Evolutionary conservation across 1,140 invertebrate genomes (phyloP).

Genomic region (Triops cancriformis): DNA sequence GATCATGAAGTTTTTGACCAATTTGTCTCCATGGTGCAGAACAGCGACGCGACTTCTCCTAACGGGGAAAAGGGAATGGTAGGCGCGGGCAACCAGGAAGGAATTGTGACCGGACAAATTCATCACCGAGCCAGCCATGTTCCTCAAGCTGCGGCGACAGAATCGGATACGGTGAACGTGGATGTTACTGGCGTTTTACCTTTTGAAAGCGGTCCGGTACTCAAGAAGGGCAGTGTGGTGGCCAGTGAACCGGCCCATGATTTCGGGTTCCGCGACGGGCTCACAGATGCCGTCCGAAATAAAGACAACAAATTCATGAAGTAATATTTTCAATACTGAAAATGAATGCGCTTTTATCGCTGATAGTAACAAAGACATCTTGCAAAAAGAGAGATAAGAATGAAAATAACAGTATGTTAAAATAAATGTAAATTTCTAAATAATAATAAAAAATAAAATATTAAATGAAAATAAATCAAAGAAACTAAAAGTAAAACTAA

Average conservation of each 20-base stretch:
- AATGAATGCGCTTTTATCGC: too few species aligned
- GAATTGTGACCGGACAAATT: neutral
- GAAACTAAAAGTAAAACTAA: neutral
- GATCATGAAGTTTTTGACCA: neutral
- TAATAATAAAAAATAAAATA: neutral
- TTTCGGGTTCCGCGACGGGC: neutral
- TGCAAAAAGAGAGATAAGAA: too few species aligned
- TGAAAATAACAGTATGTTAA: too few species aligned
- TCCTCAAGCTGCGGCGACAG: neutral
- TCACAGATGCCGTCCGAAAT: neutral
- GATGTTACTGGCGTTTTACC: constrained; percentile 19
- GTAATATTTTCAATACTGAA: too few species aligned
- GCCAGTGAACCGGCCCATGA: neutral
- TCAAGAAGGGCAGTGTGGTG: neutral
- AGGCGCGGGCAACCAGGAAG: neutral
- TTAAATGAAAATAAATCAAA: neutral
- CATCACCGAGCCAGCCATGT: neutral
- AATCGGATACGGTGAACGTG: constrained; percentile 8
- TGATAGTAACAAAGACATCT: too few species aligned
- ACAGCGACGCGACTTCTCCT: neutral
- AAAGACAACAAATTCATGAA: neutral
- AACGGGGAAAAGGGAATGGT: neutral
- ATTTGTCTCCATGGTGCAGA: neutral
- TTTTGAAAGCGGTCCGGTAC: neutral
- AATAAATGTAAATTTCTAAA: too few species aligned